Conservation (phyloP, 2,113 vertebrate genomes). For the Candoia aspera region DNA sequence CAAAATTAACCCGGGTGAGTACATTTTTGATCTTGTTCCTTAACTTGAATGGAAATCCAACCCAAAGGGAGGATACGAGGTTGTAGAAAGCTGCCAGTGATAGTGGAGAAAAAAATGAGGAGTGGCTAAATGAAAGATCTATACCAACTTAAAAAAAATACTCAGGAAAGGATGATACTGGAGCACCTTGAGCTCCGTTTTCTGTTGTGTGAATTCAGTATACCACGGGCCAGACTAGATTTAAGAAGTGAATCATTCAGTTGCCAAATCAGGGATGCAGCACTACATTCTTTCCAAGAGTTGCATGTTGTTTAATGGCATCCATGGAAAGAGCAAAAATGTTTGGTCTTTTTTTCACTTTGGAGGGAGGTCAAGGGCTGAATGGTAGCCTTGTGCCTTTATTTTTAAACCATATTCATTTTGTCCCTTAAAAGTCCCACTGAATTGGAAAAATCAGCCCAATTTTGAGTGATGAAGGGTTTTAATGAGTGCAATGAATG, state of each 20-base stretch:
- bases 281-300: too few species aligned
- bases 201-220: background rate
- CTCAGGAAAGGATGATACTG: background rate
- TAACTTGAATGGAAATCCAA: too few species aligned
- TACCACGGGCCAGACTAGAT: background rate
- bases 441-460: background rate
- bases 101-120: background rate
- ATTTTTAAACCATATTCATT: background rate
- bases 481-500: background rate
- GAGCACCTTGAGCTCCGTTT: background rate
- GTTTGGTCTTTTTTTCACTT: background rate
- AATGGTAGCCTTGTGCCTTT: background rate
- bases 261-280: background rate
- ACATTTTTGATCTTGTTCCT: background rate
- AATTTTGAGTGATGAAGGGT: background rate
- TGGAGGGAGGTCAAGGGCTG: background rate
- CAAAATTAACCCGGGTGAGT: constrained; percentile 68
- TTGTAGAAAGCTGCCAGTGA: too few species aligned
- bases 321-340: background rate
- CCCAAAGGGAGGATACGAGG: too few species aligned
- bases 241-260: background rate
- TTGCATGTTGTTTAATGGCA: background rate
- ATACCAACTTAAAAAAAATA: background rate
- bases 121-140: background rate
- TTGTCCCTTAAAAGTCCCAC: background rate